Percentiles rank a stretch among this genome's conserved stretches.
Evolutionary conservation across 1,140 invertebrate genomes (phyloP).

Genomic region (Manduca sexta): DNA sequence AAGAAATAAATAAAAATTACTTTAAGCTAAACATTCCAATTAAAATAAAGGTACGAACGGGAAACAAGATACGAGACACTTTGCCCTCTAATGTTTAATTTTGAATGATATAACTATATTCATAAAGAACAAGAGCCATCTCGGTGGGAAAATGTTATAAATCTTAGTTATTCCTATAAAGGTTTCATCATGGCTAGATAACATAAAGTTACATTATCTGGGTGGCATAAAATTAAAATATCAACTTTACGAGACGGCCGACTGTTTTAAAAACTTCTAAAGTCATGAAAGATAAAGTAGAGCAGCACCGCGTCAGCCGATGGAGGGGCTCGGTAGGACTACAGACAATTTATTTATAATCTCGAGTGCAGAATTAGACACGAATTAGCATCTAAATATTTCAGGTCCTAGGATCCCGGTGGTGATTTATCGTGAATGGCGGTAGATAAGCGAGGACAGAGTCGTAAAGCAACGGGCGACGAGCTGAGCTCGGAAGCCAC

Average conservation of each 20-base stretch:
- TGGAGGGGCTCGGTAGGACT: slow-evolving; percentile 46
- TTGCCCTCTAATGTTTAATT: too few relatives aligned
- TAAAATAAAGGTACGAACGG: too few relatives aligned
- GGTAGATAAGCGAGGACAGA: slow-evolving; percentile 60
- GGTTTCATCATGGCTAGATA: slow-evolving; percentile 18
- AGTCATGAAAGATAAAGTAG: slow-evolving; percentile 64
- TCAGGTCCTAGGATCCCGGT: slow-evolving; percentile 64
- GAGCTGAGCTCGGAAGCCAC: slow-evolving; percentile 15
- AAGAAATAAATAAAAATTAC: too few relatives aligned
- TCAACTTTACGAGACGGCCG: slow-evolving; percentile 27
- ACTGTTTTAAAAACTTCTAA: slow-evolving; percentile 54
- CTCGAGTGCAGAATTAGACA: slow-evolving; percentile 63
- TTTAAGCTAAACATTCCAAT: too few relatives aligned
- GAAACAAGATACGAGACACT: too few relatives aligned
- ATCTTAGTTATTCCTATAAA: slow-evolving; percentile 14
- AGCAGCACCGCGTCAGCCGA: slow-evolving; percentile 25
- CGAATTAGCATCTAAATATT: slow-evolving; percentile 73
- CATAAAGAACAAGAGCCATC: too few relatives aligned
- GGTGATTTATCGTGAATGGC: slow-evolving; percentile 66
- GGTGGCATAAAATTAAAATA: slow-evolving; percentile 48
- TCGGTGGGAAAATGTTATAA: slow-evolving; percentile 11
- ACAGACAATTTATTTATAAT: slow-evolving; percentile 69
- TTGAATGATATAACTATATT: too few relatives aligned
- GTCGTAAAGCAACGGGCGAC: slow-evolving; percentile 55
- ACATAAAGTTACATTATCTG: slow-evolving; percentile 39